Evolutionary conservation across 1,140 invertebrate genomes (phyloP).

Genomic region (Diploscapter pachys): DNA sequence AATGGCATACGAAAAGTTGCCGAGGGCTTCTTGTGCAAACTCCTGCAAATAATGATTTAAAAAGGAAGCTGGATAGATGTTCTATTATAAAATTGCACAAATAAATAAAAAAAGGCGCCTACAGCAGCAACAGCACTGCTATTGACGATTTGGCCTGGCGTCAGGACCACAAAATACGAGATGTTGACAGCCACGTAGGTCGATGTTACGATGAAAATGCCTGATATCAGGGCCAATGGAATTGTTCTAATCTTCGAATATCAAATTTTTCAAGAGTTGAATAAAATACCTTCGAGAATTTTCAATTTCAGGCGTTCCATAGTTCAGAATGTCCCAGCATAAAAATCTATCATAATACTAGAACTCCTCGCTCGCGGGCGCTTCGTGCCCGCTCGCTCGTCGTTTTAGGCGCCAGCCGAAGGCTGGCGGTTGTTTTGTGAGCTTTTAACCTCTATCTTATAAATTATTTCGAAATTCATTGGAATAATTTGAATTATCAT

Average conservation of each 20-base stretch:
- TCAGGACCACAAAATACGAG: constrained; percentile 89
- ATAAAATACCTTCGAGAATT: constrained; percentile 22
- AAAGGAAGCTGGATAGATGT: constrained; percentile 9
- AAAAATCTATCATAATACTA: too few species aligned
- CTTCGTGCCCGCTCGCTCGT: too few species aligned
- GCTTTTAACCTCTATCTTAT: too few species aligned
- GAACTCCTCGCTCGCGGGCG: too few species aligned
- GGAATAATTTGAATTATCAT: too few species aligned
- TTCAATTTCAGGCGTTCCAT: constrained; percentile 39
- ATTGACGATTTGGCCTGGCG: constrained; percentile 74
- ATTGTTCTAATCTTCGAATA: constrained; percentile 67
- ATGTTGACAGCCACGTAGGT: constrained; percentile 91
- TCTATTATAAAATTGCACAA: neutral
- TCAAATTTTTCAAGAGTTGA: neutral
- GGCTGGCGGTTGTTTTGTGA: too few species aligned
- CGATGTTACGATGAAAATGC: constrained; percentile 82
- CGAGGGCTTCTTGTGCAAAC: constrained; percentile 50
- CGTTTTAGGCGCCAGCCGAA: too few species aligned
- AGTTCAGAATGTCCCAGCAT: constrained; percentile 66
- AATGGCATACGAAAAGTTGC: constrained; percentile 48
- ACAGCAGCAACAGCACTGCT: constrained; percentile 87
- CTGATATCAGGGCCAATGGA: constrained; percentile 86
- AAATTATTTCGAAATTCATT: too few species aligned
- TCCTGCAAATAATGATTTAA: constrained; percentile 13
- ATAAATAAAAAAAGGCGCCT: constrained; percentile 8